These are phyloP conservation scores for Poecilobothrus nobilitatus DNA, from an alignment of 2,888 invertebrate species.

Conservation along the genomic window DNA sequence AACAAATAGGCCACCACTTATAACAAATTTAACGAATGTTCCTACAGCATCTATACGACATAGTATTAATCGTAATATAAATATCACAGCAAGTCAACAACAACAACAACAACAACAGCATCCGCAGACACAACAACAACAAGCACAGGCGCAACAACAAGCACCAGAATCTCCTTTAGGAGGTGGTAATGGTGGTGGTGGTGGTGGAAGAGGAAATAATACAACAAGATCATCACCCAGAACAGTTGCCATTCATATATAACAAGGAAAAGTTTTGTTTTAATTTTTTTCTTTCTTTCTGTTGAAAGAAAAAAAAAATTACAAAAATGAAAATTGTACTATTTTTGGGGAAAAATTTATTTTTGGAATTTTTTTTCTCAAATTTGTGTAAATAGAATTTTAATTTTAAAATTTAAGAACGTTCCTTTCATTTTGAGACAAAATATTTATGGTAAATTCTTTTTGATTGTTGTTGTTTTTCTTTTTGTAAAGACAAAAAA, in stretches of 20 bases:
- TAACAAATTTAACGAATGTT: conserved; percentile 1
- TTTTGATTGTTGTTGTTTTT: no score
- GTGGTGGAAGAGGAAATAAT: background rate
- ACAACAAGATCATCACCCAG: conserved; percentile 4
- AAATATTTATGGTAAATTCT: no score
- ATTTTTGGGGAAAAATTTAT: background rate
- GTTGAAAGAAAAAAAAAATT: no score
- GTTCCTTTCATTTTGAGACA: no score
- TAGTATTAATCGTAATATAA: conserved; percentile 6
- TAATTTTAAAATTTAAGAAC: background rate
- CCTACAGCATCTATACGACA: background rate
- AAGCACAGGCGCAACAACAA: conserved; percentile 29
- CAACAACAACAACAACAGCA: conserved; percentile 25
- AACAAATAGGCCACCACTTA: background rate
- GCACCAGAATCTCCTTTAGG: conserved; percentile 32
- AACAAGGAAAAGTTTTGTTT: no score
- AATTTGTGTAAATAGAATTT: conserved; percentile 1
- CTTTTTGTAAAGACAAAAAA: no score
- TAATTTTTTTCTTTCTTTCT: no score
- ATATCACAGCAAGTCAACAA: background rate
- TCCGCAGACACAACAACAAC: conserved; percentile 31
- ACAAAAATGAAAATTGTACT: no score
- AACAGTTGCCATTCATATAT: conserved; percentile 4
- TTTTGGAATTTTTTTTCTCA: background rate
- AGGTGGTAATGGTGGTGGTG: background rate